A percentile compares a stretch with the other conserved stretches of the same genome.
Evolutionary conservation across 2,888 invertebrate genomes (phyloP).

Genomic region (Oscheius sp.): DNA sequence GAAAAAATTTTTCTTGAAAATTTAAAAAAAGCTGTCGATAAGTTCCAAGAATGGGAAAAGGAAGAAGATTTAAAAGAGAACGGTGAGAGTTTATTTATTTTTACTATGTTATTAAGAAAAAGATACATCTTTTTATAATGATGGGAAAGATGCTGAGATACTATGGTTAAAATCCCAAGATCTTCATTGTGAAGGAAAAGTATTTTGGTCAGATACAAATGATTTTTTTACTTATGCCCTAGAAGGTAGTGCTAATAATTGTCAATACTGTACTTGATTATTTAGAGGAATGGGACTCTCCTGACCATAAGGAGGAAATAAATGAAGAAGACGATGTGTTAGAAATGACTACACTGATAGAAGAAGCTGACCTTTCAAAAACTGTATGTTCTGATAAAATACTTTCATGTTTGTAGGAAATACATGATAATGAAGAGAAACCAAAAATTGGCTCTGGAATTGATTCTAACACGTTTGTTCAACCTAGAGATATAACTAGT

Average conservation of each 20-base stretch:
- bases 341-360: not conserved
- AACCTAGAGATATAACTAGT: not conserved
- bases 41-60: slow-evolving; percentile 20
- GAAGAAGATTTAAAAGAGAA: slow-evolving; percentile 22
- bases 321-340: not conserved
- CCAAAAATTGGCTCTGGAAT: too few relatives aligned
- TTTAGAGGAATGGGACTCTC: not conserved
- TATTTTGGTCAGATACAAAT: not conserved
- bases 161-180: too few relatives aligned
- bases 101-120: not conserved
- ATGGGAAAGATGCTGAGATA: too few relatives aligned
- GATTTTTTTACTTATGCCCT: slow-evolving; percentile 1
- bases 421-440: too few relatives aligned
- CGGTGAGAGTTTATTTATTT: not conserved
- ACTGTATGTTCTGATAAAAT: not conserved
- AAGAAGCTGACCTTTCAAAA: slow-evolving; percentile 1
- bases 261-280: not conserved
- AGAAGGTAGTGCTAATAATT: not conserved
- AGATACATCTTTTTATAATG: not conserved
- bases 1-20: slow-evolving; percentile 42
- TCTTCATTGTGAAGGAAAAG: too few relatives aligned
- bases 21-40: slow-evolving; percentile 34
- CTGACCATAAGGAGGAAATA: not conserved
- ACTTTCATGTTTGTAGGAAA: too few relatives aligned
- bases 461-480: too few relatives aligned